These are phyloP conservation scores for Eurypyga helias DNA, from an alignment of 2,113 vertebrate species.

Conservation along the genomic window DNA sequence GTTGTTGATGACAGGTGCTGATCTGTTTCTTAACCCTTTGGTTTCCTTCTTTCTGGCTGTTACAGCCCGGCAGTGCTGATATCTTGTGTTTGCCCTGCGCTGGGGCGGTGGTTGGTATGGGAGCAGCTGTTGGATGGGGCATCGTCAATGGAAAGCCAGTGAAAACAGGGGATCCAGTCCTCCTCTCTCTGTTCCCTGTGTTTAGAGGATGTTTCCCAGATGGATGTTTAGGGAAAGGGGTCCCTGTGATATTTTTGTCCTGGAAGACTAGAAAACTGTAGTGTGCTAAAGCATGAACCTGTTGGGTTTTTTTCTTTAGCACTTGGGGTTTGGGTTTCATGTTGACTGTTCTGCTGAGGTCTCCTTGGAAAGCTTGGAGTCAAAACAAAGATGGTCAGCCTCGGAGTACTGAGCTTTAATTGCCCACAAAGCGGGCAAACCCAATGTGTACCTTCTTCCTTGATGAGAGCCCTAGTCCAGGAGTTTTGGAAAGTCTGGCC, in stretches of 20 bases:
- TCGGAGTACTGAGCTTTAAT: neutral
- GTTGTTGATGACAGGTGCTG: slow-evolving; percentile 67
- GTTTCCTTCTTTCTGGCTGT: neutral
- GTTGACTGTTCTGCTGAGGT: neutral
- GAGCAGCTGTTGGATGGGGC: neutral
- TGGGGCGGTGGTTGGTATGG: neutral
- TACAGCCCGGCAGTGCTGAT: rapidly evolving
- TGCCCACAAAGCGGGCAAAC: neutral
- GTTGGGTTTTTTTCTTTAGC: neutral
- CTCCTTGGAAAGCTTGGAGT: neutral
- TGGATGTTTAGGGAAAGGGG: neutral
- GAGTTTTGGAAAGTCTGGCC: neutral
- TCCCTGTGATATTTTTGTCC: neutral
- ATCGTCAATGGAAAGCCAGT: neutral
- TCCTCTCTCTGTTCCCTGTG: neutral
- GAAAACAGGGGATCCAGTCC: neutral
- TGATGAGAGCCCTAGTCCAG: neutral
- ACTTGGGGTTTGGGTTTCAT: neutral
- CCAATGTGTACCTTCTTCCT: neutral
- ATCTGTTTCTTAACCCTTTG: slow-evolving; percentile 46
- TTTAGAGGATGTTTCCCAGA: neutral
- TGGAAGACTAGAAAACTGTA: neutral
- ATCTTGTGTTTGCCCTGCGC: rapidly evolving
- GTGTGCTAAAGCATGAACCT: neutral
- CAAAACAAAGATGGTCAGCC: neutral